These are phyloP conservation scores for Heliconius charithonia DNA, from an alignment of 2,888 invertebrate genomes.

Conservation along the genomic window DNA sequence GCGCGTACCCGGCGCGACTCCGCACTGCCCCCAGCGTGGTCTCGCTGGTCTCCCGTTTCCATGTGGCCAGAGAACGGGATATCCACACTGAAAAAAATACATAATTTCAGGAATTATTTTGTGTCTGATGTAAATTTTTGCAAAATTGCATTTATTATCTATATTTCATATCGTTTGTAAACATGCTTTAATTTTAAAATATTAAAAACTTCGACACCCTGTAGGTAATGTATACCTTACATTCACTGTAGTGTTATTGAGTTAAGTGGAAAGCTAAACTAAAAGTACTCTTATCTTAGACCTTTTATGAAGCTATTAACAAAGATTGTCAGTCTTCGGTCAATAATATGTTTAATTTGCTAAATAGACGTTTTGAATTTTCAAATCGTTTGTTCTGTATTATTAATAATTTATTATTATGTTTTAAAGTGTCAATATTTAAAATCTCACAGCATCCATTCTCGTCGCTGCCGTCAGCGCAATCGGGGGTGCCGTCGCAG, in stretches of 20 bases:
- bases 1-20: constrained; percentile 90
- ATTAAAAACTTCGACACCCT: no score
- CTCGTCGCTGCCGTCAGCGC: constrained; percentile 94
- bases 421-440: background rate
- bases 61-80: constrained; percentile 86
- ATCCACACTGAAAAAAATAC: constrained; percentile 86
- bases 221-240: no score
- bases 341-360: background rate
- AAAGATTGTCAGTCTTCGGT: background rate
- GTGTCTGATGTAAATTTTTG: no score
- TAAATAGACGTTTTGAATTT: background rate
- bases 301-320: background rate
- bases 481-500: constrained; percentile 93
- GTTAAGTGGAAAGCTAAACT: no score
- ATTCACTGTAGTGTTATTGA: no score
- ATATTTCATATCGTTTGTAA: no score
- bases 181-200: no score
- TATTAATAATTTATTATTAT: no score
- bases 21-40: constrained; percentile 89
- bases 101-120: background rate
- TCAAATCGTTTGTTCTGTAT: background rate
- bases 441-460: constrained; percentile 91
- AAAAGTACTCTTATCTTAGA: no score
- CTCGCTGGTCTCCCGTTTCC: constrained; percentile 85
- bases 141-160: no score